Conservation (phyloP, 2,888 invertebrate species). For the Crocallis elinguaria region DNA sequence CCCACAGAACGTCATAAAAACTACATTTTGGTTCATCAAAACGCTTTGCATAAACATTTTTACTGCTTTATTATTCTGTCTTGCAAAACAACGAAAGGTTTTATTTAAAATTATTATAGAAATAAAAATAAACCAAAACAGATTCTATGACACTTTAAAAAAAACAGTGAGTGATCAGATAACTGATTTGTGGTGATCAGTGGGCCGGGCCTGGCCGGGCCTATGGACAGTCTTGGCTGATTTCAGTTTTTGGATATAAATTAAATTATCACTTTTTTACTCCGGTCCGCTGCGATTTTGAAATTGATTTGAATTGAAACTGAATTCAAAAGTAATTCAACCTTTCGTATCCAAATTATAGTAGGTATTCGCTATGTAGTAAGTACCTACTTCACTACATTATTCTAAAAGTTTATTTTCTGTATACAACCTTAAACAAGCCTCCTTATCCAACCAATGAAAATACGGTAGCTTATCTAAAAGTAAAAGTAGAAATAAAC, state of each 20-base stretch:
- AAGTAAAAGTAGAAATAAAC: not conserved
- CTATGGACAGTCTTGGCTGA: no score
- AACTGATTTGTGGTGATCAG: not conserved
- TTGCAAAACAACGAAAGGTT: conserved; percentile 13
- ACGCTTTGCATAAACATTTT: conserved; percentile 16
- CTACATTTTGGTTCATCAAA: conserved; percentile 15
- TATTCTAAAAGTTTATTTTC: no score
- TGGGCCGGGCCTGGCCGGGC: no score
- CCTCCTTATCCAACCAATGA: not conserved
- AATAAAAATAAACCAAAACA: not conserved
- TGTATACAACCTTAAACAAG: not conserved
- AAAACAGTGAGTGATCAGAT: not conserved
- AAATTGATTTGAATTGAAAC: no score
- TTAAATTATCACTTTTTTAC: no score
- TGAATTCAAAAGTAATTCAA: no score
- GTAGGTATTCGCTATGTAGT: no score
- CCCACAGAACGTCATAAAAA: conserved; percentile 22
- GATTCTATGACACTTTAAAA: not conserved
- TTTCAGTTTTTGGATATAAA: no score
- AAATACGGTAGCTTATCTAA: not conserved
- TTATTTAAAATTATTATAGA: not conserved
- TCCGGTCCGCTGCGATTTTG: no score
- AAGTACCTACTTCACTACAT: no score
- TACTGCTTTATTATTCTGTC: conserved; percentile 11
- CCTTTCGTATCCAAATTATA: no score